Conservation (phyloP, 1,140 invertebrate genomes). For the Drosophila parabipectinata region DNA sequence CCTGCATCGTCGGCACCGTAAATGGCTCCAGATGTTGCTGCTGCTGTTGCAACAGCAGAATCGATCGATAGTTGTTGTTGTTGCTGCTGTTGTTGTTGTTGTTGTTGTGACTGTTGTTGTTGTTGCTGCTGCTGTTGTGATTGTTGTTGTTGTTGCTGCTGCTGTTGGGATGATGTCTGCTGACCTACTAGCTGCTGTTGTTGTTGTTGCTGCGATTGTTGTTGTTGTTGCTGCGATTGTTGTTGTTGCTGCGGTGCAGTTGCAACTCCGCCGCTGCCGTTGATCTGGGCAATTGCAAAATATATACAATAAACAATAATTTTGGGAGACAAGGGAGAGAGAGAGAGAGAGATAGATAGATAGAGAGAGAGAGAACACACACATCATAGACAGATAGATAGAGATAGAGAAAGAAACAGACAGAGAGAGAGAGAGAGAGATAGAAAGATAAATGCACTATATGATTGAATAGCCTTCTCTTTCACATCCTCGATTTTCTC, state of each 20-base stretch:
- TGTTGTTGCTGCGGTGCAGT: conserved; percentile 52
- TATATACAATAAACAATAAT: conserved; percentile 73
- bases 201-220: conserved; percentile 41
- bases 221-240: conserved; percentile 43
- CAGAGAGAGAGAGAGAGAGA: conserved; percentile 61
- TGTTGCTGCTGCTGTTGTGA: conserved; percentile 41
- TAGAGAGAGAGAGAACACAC: conserved; percentile 61
- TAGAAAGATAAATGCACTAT: conserved; percentile 76
- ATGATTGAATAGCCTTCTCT: conserved; percentile 64
- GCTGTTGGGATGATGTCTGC: conserved; percentile 25
- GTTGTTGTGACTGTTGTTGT: conserved; percentile 25
- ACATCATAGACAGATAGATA: conserved; percentile 47
- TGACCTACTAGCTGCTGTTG: conserved; percentile 21
- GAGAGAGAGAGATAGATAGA: conserved; percentile 59
- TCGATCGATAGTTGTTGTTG: conserved; percentile 19
- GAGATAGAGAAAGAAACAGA: conserved; percentile 39
- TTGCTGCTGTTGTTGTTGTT: conserved; percentile 18
- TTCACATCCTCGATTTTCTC: conserved; percentile 17
- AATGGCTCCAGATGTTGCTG: conserved; percentile 48
- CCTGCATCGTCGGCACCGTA: conserved; percentile 79
- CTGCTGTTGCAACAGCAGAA: conserved; percentile 32
- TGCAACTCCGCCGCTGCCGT: conserved; percentile 66
- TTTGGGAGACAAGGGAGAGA: conserved; percentile 59
- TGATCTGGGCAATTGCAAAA: conserved; percentile 70
- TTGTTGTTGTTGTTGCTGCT: conserved; percentile 34